Conservation (phyloP, 2,888 invertebrate species). For the Anthoptus insignis region DNA sequence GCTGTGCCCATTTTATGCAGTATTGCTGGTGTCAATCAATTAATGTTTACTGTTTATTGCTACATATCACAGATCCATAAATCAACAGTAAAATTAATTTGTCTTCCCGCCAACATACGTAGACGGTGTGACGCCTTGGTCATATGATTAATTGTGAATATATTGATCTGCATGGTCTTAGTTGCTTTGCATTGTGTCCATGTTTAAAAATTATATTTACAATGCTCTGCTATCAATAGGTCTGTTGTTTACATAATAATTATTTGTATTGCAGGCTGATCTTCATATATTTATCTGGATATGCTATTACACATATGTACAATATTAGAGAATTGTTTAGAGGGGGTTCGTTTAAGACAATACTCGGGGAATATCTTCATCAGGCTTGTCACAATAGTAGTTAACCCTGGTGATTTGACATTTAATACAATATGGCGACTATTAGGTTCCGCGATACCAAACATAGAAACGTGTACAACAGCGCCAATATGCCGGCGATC, state of each 20-base stretch:
- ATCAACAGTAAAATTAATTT: slow-evolving; percentile 22
- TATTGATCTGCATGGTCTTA: background rate
- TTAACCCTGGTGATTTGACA: too few relatives aligned
- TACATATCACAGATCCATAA: slow-evolving; percentile 23
- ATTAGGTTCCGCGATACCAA: too few relatives aligned
- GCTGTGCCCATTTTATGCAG: slow-evolving; percentile 19
- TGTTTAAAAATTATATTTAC: background rate
- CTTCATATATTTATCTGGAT: too few relatives aligned
- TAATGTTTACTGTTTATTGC: slow-evolving; percentile 19
- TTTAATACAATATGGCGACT: too few relatives aligned
- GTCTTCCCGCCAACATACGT: slow-evolving; percentile 21
- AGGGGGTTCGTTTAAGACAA: too few relatives aligned
- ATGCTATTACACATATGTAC: too few relatives aligned
- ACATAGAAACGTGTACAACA: too few relatives aligned
- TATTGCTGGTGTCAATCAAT: slow-evolving; percentile 25
- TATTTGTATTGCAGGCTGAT: background rate
- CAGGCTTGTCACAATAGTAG: too few relatives aligned
- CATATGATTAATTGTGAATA: slow-evolving; percentile 8
- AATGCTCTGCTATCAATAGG: background rate
- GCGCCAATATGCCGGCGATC: too few relatives aligned
- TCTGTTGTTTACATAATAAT: background rate
- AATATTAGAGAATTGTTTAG: too few relatives aligned
- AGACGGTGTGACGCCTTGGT: slow-evolving; percentile 2
- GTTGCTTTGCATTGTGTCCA: background rate
- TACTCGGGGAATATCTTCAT: too few relatives aligned